phyloP scores from a whole-genome alignment of 2,797 vertebrate genomes.

The Hipposideros larvatus region DNA sequence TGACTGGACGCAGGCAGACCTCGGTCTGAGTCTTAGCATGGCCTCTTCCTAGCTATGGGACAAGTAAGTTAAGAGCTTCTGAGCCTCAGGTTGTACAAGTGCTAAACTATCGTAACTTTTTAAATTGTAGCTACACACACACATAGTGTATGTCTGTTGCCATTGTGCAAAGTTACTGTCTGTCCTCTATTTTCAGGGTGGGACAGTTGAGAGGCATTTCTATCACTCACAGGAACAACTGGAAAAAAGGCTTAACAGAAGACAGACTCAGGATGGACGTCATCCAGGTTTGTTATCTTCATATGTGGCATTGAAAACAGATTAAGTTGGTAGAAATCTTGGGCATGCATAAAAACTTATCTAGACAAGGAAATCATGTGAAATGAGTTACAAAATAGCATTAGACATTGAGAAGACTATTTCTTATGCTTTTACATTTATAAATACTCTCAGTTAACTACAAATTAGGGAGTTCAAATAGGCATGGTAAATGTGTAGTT shows the following conservation, averaged over 20 bases:
- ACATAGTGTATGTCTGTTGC: not conserved
- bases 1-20: not conserved
- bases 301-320: not conserved
- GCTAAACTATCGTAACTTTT: not conserved
- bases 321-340: not conserved
- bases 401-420: not conserved
- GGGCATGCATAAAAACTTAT: not conserved
- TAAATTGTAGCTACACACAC: not conserved
- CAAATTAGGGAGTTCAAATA: constrained; percentile 1
- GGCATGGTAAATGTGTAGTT: not conserved
- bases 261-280: not conserved
- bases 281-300: not conserved
- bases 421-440: not conserved
- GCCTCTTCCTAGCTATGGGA: not conserved
- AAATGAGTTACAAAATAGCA: not conserved
- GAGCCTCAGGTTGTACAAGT: not conserved
- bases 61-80: not conserved
- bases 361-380: not conserved
- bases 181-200: not conserved
- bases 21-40: not conserved
- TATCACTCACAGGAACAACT: not conserved
- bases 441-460: not conserved
- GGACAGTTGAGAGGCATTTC: not conserved
- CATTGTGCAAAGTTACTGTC: not conserved
- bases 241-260: not conserved